Evolutionary conservation across 1,140 invertebrate species (phyloP).

Genomic region (Rhyacophila brunnea): DNA sequence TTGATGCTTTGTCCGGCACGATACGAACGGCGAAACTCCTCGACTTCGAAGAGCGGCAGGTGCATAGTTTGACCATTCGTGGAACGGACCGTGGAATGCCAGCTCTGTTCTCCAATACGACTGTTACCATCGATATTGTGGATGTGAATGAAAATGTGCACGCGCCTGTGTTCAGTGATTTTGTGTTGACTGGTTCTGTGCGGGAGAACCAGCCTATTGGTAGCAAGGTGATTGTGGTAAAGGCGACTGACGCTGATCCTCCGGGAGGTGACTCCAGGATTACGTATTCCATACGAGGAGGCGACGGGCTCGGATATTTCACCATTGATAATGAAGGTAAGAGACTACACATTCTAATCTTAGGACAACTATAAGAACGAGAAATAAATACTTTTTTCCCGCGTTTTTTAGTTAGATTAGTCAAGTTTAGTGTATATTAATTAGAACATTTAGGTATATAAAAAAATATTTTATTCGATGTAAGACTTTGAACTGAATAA

Average conservation of each 20-base stretch:
- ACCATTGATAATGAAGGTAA: conserved; percentile 87
- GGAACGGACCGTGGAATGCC: conserved; percentile 80
- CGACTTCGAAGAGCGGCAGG: conserved; percentile 85
- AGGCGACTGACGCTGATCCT: conserved; percentile 76
- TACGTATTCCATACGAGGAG: conserved; percentile 83
- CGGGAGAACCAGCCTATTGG: conserved; percentile 74
- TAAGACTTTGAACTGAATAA: too few relatives aligned
- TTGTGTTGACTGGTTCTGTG: conserved; percentile 69
- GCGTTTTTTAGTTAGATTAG: too few relatives aligned
- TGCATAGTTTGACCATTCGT: conserved; percentile 81
- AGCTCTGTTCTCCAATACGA: conserved; percentile 69
- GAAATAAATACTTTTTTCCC: too few relatives aligned
- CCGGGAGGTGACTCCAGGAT: conserved; percentile 75
- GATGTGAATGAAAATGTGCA: conserved; percentile 92
- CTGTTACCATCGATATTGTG: conserved; percentile 81
- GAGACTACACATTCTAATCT: too few relatives aligned
- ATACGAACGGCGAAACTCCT: conserved; percentile 73
- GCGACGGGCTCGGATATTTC: conserved; percentile 89
- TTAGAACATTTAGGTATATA: too few relatives aligned
- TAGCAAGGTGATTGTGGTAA: conserved; percentile 72
- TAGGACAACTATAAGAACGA: too few relatives aligned
- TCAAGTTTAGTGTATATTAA: too few relatives aligned
- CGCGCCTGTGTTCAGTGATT: conserved; percentile 81
- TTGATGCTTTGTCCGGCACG: conserved; percentile 81
- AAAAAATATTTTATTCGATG: too few relatives aligned